Evolutionary conservation across 1,140 invertebrate genomes (phyloP), one percentile per base, ranked within the genome.

Genomic region (Grapholita molesta): DNA sequence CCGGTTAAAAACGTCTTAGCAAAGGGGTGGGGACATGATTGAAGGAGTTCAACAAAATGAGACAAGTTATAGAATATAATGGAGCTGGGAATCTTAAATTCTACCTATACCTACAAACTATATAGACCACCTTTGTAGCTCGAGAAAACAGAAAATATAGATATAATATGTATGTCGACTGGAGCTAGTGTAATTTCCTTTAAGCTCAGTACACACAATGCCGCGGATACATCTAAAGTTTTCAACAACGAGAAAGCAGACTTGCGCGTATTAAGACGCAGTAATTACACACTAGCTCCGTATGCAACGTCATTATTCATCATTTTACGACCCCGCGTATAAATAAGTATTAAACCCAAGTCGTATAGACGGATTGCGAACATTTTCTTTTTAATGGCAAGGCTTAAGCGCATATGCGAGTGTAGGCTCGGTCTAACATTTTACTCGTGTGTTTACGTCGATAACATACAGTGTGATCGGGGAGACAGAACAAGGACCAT

Each of bases 281-380:
- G 86, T 90, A 90, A 90, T 90, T 90, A 88, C 88, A 89, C 85
- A 84, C 86, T 87, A 83, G 86, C 84, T 75, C 84, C 88, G 86
- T 88, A 86, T 82, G 82, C 82, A 87, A 80, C 85, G 87, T 89
- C 87, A 91, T 91, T 91, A 91, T 91, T 89, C 89, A 89, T 89
- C 86, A 80, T 89, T 91, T 91, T 91, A 91, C 86, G 89, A 89
- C 87, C 88, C 78, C 82, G 88, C 86, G 83, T 89, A 89, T 89
- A 91, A 91, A 89, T 89, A 91, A 91, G 89, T 89, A 89, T 91
- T 89, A 89, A 91, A 89, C 83, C 85, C 83, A 77, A 91, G 82
- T 89, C 84, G 86, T 91, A 91, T 89, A 88, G 85, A 88, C 85
- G 86, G 80, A 90, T 89, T 88, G 88, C 88, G 86, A 90, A 91